Percentiles rank a stretch among this genome's conserved stretches.
Conservation (phyloP, 1,140 invertebrate genomes). For the Pinna nobilis region DNA sequence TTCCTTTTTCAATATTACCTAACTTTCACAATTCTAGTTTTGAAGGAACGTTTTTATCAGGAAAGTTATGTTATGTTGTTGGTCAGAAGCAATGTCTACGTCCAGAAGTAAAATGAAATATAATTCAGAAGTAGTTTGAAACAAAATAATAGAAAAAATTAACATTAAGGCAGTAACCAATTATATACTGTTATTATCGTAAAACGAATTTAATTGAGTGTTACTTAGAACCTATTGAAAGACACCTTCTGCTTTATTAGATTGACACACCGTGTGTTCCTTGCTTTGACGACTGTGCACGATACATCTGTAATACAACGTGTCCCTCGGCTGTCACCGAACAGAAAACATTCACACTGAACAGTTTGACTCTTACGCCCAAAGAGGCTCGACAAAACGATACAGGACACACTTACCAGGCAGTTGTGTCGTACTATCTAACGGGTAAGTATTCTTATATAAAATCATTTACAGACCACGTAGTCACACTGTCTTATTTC, state of each 20-base stretch:
- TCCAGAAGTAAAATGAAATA: too few relatives aligned
- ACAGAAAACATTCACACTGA: slow-evolving; percentile 23
- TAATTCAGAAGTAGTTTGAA: too few relatives aligned
- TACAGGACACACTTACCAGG: background rate
- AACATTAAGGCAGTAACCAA: too few relatives aligned
- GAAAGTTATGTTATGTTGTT: too few relatives aligned
- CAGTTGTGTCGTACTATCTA: slow-evolving; percentile 35
- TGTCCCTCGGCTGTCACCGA: slow-evolving; percentile 18
- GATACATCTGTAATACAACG: slow-evolving; percentile 15
- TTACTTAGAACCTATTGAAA: too few relatives aligned
- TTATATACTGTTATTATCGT: too few relatives aligned
- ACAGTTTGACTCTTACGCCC: slow-evolving; percentile 19
- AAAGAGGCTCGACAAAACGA: slow-evolving; percentile 26
- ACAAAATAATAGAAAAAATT: too few relatives aligned
- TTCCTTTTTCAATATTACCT: too few relatives aligned
- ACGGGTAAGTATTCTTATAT: slow-evolving; percentile 40
- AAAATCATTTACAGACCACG: too few relatives aligned
- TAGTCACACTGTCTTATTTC: too few relatives aligned
- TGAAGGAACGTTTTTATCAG: background rate
- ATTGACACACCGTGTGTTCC: slow-evolving; percentile 35
- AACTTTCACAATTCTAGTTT: background rate
- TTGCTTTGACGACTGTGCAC: slow-evolving; percentile 34
- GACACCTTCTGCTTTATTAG: background rate
- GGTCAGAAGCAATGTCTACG: too few relatives aligned
- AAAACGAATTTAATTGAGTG: too few relatives aligned